Evolutionary conservation across 2,113 vertebrate species (phyloP).

Genomic region (Elephantulus edwardii): DNA sequence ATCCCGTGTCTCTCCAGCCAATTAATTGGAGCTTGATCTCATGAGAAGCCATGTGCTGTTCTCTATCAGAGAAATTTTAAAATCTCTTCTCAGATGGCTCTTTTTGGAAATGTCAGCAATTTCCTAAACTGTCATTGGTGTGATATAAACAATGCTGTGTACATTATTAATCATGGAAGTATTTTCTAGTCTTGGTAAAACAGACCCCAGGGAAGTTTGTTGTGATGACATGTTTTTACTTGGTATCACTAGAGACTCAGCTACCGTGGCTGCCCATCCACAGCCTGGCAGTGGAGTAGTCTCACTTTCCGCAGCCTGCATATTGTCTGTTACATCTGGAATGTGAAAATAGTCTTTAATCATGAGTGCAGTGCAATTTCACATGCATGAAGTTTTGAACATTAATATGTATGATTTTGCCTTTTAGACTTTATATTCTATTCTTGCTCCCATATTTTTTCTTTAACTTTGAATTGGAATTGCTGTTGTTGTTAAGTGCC

Average conservation of each 20-base stretch:
- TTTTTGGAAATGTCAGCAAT: conserved; percentile 39
- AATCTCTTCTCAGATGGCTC: conserved; percentile 30
- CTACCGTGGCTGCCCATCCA: background rate
- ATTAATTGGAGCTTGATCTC: conserved; percentile 18
- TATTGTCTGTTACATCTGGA: background rate
- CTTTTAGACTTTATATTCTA: conserved; percentile 3
- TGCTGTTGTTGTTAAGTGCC: too few relatives aligned
- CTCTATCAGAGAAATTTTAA: conserved; percentile 13
- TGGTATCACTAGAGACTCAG: background rate
- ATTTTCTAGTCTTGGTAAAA: conserved; percentile 14
- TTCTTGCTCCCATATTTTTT: background rate
- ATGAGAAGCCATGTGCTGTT: background rate
- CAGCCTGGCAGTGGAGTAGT: background rate
- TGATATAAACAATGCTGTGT: background rate
- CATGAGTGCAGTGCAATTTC: background rate
- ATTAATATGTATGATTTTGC: background rate
- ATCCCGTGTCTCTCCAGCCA: background rate
- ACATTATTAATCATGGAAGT: conserved; percentile 1
- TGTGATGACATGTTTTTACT: background rate
- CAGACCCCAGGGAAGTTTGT: conserved; percentile 33
- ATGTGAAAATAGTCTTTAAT: conserved; percentile 16
- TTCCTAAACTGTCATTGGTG: background rate
- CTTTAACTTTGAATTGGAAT: background rate
- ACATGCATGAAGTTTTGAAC: background rate
- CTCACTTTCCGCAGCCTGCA: conserved; percentile 15